Percentiles rank a stretch among this genome's conserved stretches.
These are phyloP conservation scores for Cetonia aurata DNA, from an alignment of 2,888 invertebrate genomes.

Conservation along the genomic window DNA sequence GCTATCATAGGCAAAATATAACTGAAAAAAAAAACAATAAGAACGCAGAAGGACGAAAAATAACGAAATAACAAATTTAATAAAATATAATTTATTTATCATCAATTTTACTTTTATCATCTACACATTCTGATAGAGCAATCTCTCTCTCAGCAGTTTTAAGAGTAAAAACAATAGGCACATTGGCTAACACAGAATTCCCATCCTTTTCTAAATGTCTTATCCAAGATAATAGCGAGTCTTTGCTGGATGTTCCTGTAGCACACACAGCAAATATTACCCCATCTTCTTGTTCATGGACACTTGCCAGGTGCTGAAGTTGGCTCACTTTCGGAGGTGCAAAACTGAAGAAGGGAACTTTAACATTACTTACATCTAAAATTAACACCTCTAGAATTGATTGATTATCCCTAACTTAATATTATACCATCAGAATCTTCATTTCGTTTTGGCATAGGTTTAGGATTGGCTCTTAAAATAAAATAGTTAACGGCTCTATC, in stretches of 20 bases:
- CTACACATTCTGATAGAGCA: constrained; percentile 40
- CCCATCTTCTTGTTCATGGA: constrained; percentile 95
- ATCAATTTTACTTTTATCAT: constrained; percentile 11
- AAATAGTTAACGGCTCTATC: constrained; percentile 86
- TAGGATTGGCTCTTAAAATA: constrained; percentile 80
- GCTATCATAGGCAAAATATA: too few species aligned
- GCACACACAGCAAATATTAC: constrained; percentile 89
- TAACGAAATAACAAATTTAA: too few species aligned
- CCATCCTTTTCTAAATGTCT: constrained; percentile 81
- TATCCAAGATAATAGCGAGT: constrained; percentile 94
- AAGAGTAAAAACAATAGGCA: constrained; percentile 89
- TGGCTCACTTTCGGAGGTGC: constrained; percentile 64
- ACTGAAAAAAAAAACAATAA: too few species aligned
- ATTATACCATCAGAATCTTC: constrained; percentile 76
- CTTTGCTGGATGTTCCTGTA: constrained; percentile 90
- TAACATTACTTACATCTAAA: constrained; percentile 77
- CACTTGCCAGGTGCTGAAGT: constrained; percentile 70
- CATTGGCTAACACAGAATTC: constrained; percentile 78
- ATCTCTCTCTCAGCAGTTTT: constrained; percentile 71
- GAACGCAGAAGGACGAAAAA: too few species aligned
- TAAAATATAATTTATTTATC: constrained; percentile 5
- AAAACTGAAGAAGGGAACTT: constrained; percentile 71
- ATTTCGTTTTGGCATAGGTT: constrained; percentile 64
- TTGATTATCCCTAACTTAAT: neutral
- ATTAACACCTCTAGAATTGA: neutral